Evolutionary conservation across 1,140 invertebrate genomes (phyloP).

Genomic region (Oscheius sp.): DNA sequence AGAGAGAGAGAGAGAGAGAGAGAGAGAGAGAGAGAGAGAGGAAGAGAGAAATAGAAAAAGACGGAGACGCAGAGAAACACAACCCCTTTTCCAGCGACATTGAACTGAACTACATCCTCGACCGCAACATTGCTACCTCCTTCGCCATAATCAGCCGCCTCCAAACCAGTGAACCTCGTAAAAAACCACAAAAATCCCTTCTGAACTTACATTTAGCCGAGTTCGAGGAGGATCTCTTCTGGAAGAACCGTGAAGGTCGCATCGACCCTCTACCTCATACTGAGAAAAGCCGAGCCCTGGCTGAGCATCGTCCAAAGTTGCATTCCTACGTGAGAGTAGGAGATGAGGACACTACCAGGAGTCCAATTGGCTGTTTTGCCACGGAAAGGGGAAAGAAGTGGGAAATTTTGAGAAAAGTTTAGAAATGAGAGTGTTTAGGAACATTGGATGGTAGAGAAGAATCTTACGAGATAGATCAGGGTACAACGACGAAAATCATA

Average conservation of each 20-base stretch:
- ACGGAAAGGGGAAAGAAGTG: too few species aligned
- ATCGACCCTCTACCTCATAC: not conserved
- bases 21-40: too few species aligned
- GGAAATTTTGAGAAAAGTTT: too few species aligned
- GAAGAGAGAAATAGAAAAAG: too few species aligned
- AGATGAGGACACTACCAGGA: not conserved
- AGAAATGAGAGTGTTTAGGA: too few species aligned
- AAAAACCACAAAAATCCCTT: too few species aligned
- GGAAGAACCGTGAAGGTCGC: not conserved
- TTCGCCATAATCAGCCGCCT: constrained; percentile 28
- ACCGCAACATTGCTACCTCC: constrained; percentile 26
- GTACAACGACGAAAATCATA: too few species aligned
- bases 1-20: too few species aligned
- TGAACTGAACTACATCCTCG: constrained; percentile 42
- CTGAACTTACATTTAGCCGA: constrained; percentile 15
- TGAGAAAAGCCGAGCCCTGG: not conserved
- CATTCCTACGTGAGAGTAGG: not conserved
- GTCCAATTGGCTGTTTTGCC: too few species aligned
- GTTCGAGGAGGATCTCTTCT: constrained; percentile 13
- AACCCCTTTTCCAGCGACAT: constrained; percentile 35
- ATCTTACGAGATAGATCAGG: too few species aligned
- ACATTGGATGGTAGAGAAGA: too few species aligned
- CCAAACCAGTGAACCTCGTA: constrained; percentile 7
- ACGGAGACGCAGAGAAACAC: too few species aligned
- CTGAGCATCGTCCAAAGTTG: not conserved